These are phyloP conservation scores for Tinea pellionella DNA, from an alignment of 2,888 invertebrate species.

Conservation along the genomic window DNA sequence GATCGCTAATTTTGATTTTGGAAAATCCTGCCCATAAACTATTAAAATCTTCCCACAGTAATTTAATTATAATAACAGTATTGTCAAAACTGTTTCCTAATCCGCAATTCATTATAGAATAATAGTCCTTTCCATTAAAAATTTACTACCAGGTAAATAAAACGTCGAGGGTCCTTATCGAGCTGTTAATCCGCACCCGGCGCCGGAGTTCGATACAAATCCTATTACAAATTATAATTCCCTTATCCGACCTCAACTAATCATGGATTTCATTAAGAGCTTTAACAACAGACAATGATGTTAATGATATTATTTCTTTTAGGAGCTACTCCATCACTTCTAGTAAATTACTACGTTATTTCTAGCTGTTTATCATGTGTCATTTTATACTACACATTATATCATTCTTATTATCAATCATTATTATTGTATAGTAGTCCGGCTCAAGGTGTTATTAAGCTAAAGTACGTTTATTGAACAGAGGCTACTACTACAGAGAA, in stretches of 20 bases:
- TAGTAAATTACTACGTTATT: not conserved
- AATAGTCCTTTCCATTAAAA: not conserved
- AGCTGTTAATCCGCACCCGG: constrained; percentile 34
- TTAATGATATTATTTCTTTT: constrained; percentile 1
- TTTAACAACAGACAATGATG: not conserved
- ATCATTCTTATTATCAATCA: not conserved
- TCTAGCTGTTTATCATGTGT: not conserved
- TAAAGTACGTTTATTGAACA: no score
- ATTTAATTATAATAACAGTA: not conserved
- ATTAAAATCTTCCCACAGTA: not conserved
- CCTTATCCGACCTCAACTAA: constrained; percentile 10
- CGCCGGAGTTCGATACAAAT: constrained; percentile 32
- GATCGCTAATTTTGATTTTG: no score
- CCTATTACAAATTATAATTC: constrained; percentile 29
- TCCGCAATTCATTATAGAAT: not conserved
- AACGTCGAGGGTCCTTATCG: constrained; percentile 23
- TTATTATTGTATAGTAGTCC: not conserved
- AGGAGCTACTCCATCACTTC: not conserved
- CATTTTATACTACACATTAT: not conserved
- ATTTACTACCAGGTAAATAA: constrained; percentile 3
- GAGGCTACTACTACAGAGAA: no score
- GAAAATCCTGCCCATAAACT: no score
- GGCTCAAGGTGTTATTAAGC: no score
- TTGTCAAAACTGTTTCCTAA: not conserved
- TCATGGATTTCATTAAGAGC: constrained; percentile 7